Evolutionary conservation across 2,888 invertebrate genomes (phyloP).

Genomic region (Eledone cirrhosa): DNA sequence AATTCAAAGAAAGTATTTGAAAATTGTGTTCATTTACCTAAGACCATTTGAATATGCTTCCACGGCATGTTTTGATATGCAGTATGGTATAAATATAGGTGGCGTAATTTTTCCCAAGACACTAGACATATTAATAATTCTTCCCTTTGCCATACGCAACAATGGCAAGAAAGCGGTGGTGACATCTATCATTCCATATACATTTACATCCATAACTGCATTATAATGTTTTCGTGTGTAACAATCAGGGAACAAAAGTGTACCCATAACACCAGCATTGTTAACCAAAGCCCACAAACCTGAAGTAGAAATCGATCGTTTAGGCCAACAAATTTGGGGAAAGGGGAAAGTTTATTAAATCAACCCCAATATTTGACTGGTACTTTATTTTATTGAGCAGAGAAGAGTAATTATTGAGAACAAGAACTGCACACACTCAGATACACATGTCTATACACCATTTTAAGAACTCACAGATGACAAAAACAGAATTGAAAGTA

Average conservation of each 20-base stretch:
- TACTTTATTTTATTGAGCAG: too few species aligned
- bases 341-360: too few species aligned
- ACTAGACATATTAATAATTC: not conserved
- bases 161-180: not conserved
- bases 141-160: not conserved
- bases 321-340: too few species aligned
- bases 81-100: not conserved
- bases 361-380: too few species aligned
- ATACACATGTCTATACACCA: too few species aligned
- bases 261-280: not conserved
- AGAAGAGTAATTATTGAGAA: too few species aligned
- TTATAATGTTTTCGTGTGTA: not conserved
- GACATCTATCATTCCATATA: not conserved
- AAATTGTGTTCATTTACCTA: not conserved
- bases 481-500: too few species aligned
- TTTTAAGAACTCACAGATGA: too few species aligned
- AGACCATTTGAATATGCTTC: not conserved
- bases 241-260: not conserved
- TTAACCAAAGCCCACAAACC: constrained; percentile 19
- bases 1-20: too few species aligned
- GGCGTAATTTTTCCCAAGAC: not conserved
- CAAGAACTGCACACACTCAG: too few species aligned
- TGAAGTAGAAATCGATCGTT: not conserved
- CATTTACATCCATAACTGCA: not conserved
- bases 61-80: not conserved